Conservation (phyloP, 2,797 vertebrate genomes). For the Loris lydekkerianus region DNA sequence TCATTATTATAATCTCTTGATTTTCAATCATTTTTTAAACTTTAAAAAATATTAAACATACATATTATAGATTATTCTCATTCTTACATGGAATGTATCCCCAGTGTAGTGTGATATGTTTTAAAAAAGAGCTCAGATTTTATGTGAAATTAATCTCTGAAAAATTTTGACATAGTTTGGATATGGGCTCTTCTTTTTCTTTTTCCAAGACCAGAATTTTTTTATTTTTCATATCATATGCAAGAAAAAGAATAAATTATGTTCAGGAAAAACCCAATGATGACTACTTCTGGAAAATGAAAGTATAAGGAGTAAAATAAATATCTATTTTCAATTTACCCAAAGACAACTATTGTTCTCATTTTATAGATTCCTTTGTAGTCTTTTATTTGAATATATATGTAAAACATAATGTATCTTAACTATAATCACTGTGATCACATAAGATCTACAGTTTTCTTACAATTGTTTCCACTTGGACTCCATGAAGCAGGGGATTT, state of each 20-base stretch:
- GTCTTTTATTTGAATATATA: not conserved
- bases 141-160: not conserved
- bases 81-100: not conserved
- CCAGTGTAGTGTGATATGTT: not conserved
- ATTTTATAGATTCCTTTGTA: not conserved
- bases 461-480: not conserved
- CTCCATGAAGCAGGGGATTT: not conserved
- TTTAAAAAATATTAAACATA: conserved; percentile 52
- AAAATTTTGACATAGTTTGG: not conserved
- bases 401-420: not conserved
- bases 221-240: not conserved
- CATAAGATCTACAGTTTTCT: not conserved
- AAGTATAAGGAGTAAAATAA: not conserved
- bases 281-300: not conserved
- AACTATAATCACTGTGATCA: not conserved
- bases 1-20: not conserved
- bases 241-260: conserved; percentile 35
- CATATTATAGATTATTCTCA: not conserved
- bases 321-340: not conserved
- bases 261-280: not conserved
- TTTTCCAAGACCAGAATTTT: not conserved
- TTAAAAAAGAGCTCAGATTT: not conserved
- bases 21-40: conserved; percentile 11
- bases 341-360: not conserved
- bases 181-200: no score